Conservation (phyloP, 2,888 invertebrate species). For the Blomia tropicalis region DNA sequence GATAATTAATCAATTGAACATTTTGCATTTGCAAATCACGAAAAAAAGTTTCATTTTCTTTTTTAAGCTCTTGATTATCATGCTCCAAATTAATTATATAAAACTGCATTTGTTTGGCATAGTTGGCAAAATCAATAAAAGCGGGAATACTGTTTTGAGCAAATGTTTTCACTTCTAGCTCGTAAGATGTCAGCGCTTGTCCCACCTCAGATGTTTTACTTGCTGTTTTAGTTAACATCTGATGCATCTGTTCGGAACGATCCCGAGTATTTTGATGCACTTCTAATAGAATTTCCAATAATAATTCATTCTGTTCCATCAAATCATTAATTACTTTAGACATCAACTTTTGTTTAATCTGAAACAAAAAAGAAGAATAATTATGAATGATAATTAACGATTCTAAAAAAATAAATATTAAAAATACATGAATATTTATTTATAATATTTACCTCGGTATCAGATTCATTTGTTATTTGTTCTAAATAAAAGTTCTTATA, state of each 20-base stretch:
- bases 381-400: neutral
- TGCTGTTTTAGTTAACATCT: constrained; percentile 27
- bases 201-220: constrained; percentile 25
- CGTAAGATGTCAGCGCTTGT: constrained; percentile 13
- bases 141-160: neutral
- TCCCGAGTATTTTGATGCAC: constrained; percentile 28
- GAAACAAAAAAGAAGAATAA: constrained; percentile 16
- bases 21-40: neutral
- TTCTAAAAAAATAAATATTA: constrained; percentile 7
- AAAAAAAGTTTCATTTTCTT: neutral
- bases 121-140: neutral
- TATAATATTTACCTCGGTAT: too few species aligned
- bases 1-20: neutral
- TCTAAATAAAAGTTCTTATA: constrained; percentile 2
- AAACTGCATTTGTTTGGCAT: neutral
- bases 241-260: constrained; percentile 28
- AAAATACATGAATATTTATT: too few species aligned
- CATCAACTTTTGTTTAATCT: constrained; percentile 27
- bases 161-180: constrained; percentile 2
- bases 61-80: neutral
- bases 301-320: constrained; percentile 29
- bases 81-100: neutral
- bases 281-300: constrained; percentile 27
- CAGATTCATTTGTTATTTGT: neutral
- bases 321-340: constrained; percentile 26